These are phyloP conservation scores for Cynaeus angustus DNA, from an alignment of 2,888 invertebrate genomes.

Conservation along the genomic window DNA sequence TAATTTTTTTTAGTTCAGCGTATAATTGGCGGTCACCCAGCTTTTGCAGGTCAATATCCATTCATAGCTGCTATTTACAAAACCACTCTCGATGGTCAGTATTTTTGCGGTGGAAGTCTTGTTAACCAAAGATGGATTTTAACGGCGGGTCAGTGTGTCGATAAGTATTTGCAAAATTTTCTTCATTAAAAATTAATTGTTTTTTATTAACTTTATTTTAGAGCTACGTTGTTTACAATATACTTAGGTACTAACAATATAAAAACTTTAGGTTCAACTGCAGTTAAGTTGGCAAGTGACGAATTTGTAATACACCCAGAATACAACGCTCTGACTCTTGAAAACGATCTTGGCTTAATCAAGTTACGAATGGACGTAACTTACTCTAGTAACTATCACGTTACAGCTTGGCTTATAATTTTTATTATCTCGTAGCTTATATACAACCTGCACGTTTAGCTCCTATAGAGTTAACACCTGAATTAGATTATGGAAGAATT, in stretches of 20 bases:
- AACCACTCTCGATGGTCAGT: constrained; percentile 7
- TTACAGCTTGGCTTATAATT: neutral
- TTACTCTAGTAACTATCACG: constrained; percentile 2
- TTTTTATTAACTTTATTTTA: constrained; percentile 6
- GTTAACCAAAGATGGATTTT: constrained; percentile 12
- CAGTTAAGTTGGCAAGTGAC: neutral
- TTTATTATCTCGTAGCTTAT: neutral
- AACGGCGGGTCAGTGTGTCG: constrained; percentile 26
- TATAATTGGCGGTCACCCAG: constrained; percentile 23
- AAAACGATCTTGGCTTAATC: constrained; percentile 31
- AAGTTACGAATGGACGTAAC: constrained; percentile 10
- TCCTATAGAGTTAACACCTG: too few species aligned
- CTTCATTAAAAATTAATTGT: neutral
- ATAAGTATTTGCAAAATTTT: constrained; percentile 8
- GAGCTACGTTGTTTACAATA: constrained; percentile 8
- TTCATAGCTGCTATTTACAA: constrained; percentile 22
- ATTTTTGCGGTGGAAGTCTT: constrained; percentile 21
- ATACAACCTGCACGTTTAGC: too few species aligned
- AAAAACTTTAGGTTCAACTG: neutral
- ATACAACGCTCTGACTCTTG: constrained; percentile 10
- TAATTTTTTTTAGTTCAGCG: neutral
- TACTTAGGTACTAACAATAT: constrained; percentile 1
- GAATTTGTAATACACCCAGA: constrained; percentile 21
- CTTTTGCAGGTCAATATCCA: constrained; percentile 23
- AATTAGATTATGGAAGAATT: too few species aligned